Evolutionary conservation across 2,113 vertebrate genomes (phyloP).

Genomic region (Raja brachyura): DNA sequence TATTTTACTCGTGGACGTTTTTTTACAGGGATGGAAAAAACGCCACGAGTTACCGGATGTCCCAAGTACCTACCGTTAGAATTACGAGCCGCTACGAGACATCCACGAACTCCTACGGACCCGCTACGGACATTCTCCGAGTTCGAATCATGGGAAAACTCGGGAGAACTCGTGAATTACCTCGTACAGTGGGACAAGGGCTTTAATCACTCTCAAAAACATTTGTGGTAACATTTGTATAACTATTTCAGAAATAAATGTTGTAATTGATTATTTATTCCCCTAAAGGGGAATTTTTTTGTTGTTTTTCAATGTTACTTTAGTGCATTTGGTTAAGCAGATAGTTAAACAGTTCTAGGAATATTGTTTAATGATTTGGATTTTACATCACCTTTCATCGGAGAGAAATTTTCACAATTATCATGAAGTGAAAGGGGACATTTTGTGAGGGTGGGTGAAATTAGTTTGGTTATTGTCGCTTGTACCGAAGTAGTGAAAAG

Average conservation of each 20-base stretch:
- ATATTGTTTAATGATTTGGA: neutral
- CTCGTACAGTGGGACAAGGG: no score
- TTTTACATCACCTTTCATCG: neutral
- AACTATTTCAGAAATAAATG: neutral
- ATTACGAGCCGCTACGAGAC: no score
- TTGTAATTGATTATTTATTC: conserved; percentile 10
- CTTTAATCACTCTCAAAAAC: neutral
- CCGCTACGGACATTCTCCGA: no score
- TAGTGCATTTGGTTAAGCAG: neutral
- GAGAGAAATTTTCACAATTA: neutral
- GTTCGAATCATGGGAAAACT: no score
- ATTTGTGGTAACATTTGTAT: neutral
- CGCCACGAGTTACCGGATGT: no score
- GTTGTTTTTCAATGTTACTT: neutral
- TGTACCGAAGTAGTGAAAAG: no score
- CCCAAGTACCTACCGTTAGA: no score
- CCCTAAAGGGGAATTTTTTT: neutral
- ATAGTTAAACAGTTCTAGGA: neutral
- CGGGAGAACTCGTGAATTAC: no score
- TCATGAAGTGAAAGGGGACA: neutral
- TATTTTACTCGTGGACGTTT: no score
- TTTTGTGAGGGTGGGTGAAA: neutral
- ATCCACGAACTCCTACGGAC: no score
- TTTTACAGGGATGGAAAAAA: no score
- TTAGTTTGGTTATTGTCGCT: neutral